Conservation (phyloP, 1,140 invertebrate genomes). For the Stegodyphus dumicola region DNA sequence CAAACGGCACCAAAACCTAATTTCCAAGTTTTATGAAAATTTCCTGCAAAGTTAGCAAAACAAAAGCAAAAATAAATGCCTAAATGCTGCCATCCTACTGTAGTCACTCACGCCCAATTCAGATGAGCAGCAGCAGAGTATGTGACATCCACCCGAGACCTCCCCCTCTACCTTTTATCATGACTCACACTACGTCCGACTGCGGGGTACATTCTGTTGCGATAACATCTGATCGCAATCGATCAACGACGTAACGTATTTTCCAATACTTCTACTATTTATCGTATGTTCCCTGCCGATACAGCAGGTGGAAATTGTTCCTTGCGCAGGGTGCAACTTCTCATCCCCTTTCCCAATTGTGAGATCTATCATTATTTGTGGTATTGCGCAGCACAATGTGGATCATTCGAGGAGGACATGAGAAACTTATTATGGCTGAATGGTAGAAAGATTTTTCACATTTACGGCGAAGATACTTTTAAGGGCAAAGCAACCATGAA, state of each 20-base stretch:
- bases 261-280: slow-evolving; percentile 40
- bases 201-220: not conserved
- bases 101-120: too few relatives aligned
- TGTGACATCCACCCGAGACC: not conserved
- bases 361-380: slow-evolving; percentile 26
- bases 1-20: too few relatives aligned
- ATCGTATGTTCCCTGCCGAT: slow-evolving; percentile 28
- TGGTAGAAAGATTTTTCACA: too few relatives aligned
- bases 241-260: slow-evolving; percentile 24
- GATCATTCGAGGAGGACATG: too few relatives aligned
- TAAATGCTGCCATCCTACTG: too few relatives aligned
- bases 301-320: slow-evolving; percentile 43
- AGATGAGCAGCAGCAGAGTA: not conserved
- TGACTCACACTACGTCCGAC: slow-evolving; percentile 10
- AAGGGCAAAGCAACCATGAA: too few relatives aligned
- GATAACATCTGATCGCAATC: slow-evolving; percentile 31
- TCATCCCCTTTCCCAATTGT: slow-evolving; percentile 10
- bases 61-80: too few relatives aligned
- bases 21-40: too few relatives aligned
- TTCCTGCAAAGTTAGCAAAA: too few relatives aligned
- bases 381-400: too few relatives aligned
- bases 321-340: not conserved
- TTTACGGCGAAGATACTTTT: too few relatives aligned
- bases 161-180: not conserved
- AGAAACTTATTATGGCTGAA: too few relatives aligned